Evolutionary conservation across 2,113 vertebrate genomes (phyloP).

Genomic region (Festucalex cinctus): DNA sequence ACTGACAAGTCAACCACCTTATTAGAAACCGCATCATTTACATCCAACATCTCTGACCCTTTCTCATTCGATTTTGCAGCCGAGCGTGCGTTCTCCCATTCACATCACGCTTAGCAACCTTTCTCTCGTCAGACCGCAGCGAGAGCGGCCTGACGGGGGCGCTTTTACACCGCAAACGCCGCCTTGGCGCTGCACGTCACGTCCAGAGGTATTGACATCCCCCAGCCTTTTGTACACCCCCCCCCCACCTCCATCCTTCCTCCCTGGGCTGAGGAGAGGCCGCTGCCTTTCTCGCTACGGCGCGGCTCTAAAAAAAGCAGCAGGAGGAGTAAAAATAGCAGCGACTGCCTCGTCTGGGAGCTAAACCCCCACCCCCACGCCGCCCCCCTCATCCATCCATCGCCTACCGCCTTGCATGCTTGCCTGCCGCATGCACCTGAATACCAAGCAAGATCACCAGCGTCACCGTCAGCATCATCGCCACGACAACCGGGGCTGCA

Average conservation of each 20-base stretch:
- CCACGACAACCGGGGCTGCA: conserved; percentile 37
- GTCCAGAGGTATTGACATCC: conserved; percentile 77
- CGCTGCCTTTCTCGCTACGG: conserved; percentile 84
- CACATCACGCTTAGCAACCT: not conserved
- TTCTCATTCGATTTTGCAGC: not conserved
- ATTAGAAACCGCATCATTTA: not conserved
- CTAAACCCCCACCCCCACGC: conserved; percentile 10
- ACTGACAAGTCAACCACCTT: too few species aligned
- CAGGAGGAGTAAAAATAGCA: conserved; percentile 90
- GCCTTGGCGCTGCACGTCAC: conserved; percentile 50
- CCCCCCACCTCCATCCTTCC: conserved; percentile 46
- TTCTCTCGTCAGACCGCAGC: not conserved
- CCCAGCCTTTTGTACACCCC: conserved; percentile 38
- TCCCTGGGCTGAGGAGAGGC: conserved; percentile 58
- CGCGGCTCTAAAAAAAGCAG: conserved; percentile 80
- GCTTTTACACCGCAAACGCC: conserved; percentile 32
- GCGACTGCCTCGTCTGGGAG: conserved; percentile 89
- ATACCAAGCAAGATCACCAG: conserved; percentile 81
- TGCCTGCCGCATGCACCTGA: conserved; percentile 79
- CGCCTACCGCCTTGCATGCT: conserved; percentile 34
- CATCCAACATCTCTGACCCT: not conserved
- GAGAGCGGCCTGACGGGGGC: conserved; percentile 46
- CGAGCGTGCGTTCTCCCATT: conserved; percentile 5
- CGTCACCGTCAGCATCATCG: conserved; percentile 20
- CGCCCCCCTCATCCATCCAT: not conserved